Percentiles rank a stretch among this genome's conserved stretches.
phyloP scores from a whole-genome alignment of 2,113 vertebrate species.

The Ploceus nigricollis region DNA sequence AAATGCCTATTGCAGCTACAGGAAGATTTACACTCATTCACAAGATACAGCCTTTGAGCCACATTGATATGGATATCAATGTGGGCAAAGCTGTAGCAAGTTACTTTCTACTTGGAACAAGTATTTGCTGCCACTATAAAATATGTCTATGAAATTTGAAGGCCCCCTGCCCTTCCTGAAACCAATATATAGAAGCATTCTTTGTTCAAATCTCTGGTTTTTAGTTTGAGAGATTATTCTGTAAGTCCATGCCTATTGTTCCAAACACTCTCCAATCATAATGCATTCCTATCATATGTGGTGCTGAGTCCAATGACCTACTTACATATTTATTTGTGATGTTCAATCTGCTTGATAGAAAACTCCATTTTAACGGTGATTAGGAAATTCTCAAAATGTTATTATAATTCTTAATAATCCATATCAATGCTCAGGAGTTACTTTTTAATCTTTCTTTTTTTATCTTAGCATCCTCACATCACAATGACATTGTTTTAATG shows the following conservation, averaged over 20 bases:
- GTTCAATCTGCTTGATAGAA: not conserved
- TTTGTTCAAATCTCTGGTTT: not conserved
- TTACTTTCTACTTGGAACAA: not conserved
- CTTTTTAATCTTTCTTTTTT: not conserved
- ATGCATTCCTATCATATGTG: fast-evolving
- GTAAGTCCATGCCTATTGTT: not conserved
- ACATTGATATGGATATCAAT: not conserved
- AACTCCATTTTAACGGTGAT: not conserved
- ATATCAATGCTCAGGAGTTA: not conserved
- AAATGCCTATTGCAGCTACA: not conserved
- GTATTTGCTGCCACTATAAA: not conserved
- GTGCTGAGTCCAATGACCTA: not conserved
- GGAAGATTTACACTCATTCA: not conserved
- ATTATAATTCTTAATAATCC: not conserved
- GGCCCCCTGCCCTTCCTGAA: not conserved
- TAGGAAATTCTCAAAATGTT: not conserved
- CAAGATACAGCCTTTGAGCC: not conserved
- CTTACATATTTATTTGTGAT: not conserved
- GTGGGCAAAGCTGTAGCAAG: not conserved
- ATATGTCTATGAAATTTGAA: not conserved
- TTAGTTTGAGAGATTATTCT: not conserved
- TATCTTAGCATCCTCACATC: not conserved
- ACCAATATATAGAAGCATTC: not conserved
- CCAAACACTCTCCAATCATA: not conserved
- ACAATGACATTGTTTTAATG: not conserved